Conservation (phyloP, 2,888 invertebrate genomes). For the Drosophila neoperkinsi region DNA sequence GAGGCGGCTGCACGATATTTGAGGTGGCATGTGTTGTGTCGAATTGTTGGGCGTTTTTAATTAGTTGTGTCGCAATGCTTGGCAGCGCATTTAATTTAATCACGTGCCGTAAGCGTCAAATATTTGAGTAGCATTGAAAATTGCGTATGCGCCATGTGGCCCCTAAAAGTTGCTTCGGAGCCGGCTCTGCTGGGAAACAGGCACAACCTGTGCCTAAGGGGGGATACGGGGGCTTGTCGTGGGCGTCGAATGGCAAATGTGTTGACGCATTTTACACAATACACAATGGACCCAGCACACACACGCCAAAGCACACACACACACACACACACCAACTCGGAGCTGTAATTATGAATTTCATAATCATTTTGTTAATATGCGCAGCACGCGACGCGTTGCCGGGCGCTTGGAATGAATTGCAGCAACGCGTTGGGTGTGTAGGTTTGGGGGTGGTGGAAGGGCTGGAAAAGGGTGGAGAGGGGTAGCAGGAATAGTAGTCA, state of each 20-base stretch:
- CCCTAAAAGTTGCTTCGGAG: conserved; percentile 31
- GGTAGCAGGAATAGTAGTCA: conserved; percentile 11
- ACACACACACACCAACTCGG: conserved; percentile 20
- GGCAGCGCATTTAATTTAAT: conserved; percentile 73
- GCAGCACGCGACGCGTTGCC: conserved; percentile 68
- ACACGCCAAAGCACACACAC: conserved; percentile 22
- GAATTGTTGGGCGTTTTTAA: conserved; percentile 70
- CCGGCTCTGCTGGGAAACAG: conserved; percentile 18
- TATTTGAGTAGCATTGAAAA: conserved; percentile 74
- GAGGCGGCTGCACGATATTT: background rate
- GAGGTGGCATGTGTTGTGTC: conserved; percentile 21
- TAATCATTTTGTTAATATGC: conserved; percentile 82
- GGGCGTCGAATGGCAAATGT: conserved; percentile 65
- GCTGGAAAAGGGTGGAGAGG: conserved; percentile 9
- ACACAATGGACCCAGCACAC: conserved; percentile 68
- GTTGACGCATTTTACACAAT: conserved; percentile 79
- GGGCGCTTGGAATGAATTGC: conserved; percentile 69
- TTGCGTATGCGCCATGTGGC: conserved; percentile 73
- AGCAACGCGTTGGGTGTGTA: conserved; percentile 10
- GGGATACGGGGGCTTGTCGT: conserved; percentile 2
- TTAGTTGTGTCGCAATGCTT: conserved; percentile 73
- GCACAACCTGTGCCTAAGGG: background rate
- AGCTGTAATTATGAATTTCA: conserved; percentile 79
- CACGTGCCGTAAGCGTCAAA: conserved; percentile 76
- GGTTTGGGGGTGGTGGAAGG: background rate